These are phyloP conservation scores for Thomomys bottae DNA, from an alignment of 2,113 vertebrate species.

Conservation along the genomic window DNA sequence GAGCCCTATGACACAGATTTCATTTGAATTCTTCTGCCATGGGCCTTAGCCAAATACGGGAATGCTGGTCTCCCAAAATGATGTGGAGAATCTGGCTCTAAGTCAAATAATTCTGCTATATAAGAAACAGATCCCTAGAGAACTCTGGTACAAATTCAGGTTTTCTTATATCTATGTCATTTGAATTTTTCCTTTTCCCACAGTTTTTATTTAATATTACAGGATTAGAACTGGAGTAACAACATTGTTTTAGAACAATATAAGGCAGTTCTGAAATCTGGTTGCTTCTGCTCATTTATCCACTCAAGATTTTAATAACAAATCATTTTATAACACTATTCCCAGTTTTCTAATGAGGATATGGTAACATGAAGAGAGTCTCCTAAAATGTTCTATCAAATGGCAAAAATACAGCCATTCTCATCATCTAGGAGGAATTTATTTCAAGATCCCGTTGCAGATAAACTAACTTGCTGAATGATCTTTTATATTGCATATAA, in stretches of 20 bases:
- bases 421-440: background rate
- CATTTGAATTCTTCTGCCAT: background rate
- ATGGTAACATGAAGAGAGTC: background rate
- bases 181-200: background rate
- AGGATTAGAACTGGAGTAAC: constrained; percentile 1
- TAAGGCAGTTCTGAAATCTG: background rate
- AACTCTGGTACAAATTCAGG: constrained; percentile 22
- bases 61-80: background rate
- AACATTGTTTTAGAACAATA: background rate
- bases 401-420: background rate
- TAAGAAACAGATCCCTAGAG: background rate
- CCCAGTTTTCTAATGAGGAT: background rate
- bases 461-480: background rate
- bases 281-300: background rate
- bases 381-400: background rate
- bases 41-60: background rate
- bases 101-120: constrained; percentile 13
- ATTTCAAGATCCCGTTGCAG: background rate
- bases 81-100: background rate
- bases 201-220: background rate
- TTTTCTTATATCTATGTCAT: background rate
- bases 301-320: background rate
- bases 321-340: background rate
- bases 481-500: background rate
- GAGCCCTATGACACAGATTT: constrained; percentile 6